These are phyloP conservation scores for Polyommatus icarus DNA, from an alignment of 2,888 invertebrate genomes.

Conservation along the genomic window DNA sequence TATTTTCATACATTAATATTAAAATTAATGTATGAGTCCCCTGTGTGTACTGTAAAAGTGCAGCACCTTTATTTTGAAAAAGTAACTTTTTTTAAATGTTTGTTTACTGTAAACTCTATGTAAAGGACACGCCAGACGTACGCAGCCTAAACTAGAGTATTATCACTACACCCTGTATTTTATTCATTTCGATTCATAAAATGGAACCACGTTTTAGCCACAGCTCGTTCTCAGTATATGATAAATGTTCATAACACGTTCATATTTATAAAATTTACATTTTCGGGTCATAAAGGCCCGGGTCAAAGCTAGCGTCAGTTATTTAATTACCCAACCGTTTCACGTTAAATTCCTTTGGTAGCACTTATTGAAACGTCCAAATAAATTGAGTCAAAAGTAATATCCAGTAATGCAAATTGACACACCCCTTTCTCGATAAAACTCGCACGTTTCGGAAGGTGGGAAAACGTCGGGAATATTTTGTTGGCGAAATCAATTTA, in stretches of 20 bases:
- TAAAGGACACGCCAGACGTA: no score
- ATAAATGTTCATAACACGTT: not conserved
- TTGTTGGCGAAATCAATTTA: not conserved
- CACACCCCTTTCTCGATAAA: conserved; percentile 26
- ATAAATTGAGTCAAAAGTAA: conserved; percentile 29
- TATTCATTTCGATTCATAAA: no score
- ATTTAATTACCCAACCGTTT: conserved; percentile 7
- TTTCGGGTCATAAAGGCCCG: not conserved
- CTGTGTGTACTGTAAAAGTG: no score
- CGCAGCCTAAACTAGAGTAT: no score
- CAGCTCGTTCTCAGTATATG: not conserved
- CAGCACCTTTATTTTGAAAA: no score
- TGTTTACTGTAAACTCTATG: no score
- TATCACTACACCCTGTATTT: no score
- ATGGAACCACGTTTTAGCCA: no score
- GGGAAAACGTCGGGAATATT: not conserved
- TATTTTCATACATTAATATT: no score
- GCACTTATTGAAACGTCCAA: conserved; percentile 19
- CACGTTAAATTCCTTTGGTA: conserved; percentile 12
- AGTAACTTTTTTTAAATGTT: no score
- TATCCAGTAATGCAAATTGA: conserved; percentile 22
- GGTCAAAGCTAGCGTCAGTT: conserved; percentile 11
- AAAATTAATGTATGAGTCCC: no score
- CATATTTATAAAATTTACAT: conserved; percentile 4
- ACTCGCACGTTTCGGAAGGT: conserved; percentile 15